Evolutionary conservation across 2,797 vertebrate genomes (phyloP).

Genomic region (Botia almorhae): DNA sequence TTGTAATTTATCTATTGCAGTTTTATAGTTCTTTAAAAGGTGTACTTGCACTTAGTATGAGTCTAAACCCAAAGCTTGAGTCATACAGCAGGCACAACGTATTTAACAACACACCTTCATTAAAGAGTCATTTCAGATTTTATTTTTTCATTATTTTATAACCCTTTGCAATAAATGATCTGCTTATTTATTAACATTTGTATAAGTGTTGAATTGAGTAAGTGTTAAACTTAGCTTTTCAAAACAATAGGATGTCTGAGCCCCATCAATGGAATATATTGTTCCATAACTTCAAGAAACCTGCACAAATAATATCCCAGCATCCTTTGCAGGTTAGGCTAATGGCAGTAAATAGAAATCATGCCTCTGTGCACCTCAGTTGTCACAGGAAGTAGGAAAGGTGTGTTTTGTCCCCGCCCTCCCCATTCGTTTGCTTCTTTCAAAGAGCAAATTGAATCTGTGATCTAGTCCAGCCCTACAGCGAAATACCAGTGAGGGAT

Average conservation of each 20-base stretch:
- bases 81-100: background rate
- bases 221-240: background rate
- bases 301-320: background rate
- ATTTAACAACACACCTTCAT: background rate
- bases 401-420: constrained; percentile 3
- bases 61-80: background rate
- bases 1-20: constrained; percentile 3
- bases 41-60: constrained; percentile 10
- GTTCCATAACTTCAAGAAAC: constrained; percentile 14
- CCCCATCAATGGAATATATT: background rate
- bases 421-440: constrained; percentile 17
- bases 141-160: background rate
- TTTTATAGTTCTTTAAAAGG: background rate
- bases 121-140: background rate
- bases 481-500: constrained; percentile 27
- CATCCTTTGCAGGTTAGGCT: constrained; percentile 29
- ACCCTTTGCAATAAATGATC: background rate
- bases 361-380: constrained; percentile 24
- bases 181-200: background rate
- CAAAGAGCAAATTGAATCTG: constrained; percentile 34
- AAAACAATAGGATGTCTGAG: background rate
- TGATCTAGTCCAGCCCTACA: constrained; percentile 24
- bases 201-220: background rate
- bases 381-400: constrained; percentile 19
- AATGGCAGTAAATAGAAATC: constrained; percentile 28